Conservation (phyloP, 2,113 vertebrate species). For the Rhynchomys soricoides region DNA sequence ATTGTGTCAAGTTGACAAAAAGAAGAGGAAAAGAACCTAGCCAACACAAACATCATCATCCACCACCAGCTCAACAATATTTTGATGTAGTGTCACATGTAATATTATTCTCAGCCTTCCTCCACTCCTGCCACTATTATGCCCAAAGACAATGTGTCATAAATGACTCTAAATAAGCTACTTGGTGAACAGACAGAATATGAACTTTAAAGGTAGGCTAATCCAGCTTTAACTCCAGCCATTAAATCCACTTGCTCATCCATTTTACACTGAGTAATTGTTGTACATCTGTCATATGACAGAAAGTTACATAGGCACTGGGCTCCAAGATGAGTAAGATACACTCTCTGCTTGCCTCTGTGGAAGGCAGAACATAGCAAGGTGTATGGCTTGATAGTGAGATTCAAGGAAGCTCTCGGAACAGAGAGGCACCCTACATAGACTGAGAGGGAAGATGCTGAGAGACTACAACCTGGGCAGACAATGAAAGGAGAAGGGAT, state of each 20-base stretch:
- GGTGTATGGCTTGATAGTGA: background rate
- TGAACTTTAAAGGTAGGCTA: background rate
- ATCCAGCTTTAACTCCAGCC: background rate
- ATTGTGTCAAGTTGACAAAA: background rate
- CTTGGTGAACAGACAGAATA: background rate
- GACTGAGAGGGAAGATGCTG: background rate
- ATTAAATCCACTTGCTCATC: background rate
- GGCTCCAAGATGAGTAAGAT: background rate
- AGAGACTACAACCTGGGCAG: background rate
- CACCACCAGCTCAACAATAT: background rate
- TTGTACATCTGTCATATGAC: background rate
- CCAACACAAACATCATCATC: background rate
- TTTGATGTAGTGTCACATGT: background rate
- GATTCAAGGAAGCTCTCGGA: background rate
- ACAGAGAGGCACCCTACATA: background rate
- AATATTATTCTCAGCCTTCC: background rate
- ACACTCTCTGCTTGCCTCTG: background rate
- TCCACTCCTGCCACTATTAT: background rate
- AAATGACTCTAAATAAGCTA: background rate
- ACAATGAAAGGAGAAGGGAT: background rate
- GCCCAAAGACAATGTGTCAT: background rate
- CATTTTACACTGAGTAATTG: background rate
- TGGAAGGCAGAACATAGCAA: background rate
- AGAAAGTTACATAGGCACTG: background rate
- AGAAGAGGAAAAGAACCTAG: background rate